Evolutionary conservation across 1,140 invertebrate genomes (phyloP), one percentile per base, ranked within the genome.

Genomic region (Drosophila elegans): DNA sequence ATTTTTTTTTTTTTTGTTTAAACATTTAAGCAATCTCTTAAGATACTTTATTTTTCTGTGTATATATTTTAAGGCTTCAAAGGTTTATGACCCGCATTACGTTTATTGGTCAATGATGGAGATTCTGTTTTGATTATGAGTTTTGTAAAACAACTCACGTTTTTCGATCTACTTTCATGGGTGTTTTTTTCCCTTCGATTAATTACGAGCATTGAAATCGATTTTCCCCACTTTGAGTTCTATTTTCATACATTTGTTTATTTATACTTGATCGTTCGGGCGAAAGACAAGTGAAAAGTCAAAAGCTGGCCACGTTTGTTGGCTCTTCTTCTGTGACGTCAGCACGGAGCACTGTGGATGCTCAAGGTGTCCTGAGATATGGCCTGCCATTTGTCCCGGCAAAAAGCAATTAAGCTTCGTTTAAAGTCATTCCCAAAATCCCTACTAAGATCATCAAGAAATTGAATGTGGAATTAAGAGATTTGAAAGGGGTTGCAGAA

Each of bases 281-380:
- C 64, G 83, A 85, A 86, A 86, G 80, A 74, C 59, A 75, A 74
- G 72, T 74, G 59, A 74, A 74, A 74, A 74, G 72, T 74, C 72
- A 74, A 73, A 74, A 74, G 71, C 71, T 64, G 59, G 61, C 61
- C 51, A 32, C 71, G 72, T 55, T 42, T 74, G 72, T 34, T 39
- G 12, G 36, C 60, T 38, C 45, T 34, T 38, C 9, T 6, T 42
- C 25, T 11, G 34, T 74, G 83, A 86, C 83, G 83, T 88, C 69
- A 79, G 56, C 38, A 16, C 45, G 42, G 10, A 56, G 42, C 11
- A 27, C 4, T 34, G 21, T 3, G 36, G 4, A n/a, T 29, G 41
- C 49, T 36, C 63, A 13, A 71, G 49, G 63, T 46, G 49, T 72
- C 44, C 66, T 57, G 44, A 57, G 36, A 39, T 49, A 72, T 72